A percentile compares a stretch with the other conserved stretches of the same genome.
Conservation (phyloP, 2,888 invertebrate genomes). For the Sarcophaga carnaria region DNA sequence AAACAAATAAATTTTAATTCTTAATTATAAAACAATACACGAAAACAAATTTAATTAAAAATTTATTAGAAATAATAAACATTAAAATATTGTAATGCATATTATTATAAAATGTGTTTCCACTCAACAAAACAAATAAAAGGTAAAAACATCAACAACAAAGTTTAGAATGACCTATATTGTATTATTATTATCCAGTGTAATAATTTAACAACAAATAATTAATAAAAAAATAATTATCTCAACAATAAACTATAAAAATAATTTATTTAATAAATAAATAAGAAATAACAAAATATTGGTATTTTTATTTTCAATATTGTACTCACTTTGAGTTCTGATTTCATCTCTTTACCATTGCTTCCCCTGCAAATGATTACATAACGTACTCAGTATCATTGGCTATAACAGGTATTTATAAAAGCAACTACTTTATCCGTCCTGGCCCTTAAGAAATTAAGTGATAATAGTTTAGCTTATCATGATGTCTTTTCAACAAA, state of each 20-base stretch:
- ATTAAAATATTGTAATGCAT: background rate
- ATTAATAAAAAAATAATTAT: conserved; percentile 50
- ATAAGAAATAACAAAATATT: background rate
- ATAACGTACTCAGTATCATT: too few relatives aligned
- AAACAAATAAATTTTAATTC: background rate
- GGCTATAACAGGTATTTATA: too few relatives aligned
- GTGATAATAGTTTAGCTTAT: too few relatives aligned
- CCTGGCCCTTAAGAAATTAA: too few relatives aligned
- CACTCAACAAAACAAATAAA: conserved; percentile 5
- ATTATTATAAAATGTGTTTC: conserved; percentile 28
- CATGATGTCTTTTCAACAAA: too few relatives aligned
- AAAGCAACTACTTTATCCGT: too few relatives aligned
- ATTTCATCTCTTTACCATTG: too few relatives aligned
- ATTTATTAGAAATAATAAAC: background rate
- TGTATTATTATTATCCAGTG: conserved; percentile 55
- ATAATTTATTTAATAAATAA: conserved; percentile 50
- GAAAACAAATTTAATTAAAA: conserved; percentile 6
- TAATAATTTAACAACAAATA: conserved; percentile 38
- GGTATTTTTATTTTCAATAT: background rate
- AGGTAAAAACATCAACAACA: conserved; percentile 13
- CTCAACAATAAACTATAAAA: conserved; percentile 54
- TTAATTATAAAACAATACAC: conserved; percentile 1
- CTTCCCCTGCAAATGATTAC: too few relatives aligned
- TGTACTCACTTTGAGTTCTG: too few relatives aligned
- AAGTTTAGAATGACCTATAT: conserved; percentile 24